phyloP scores from a whole-genome alignment of 1,140 invertebrate species.

The Medauroidea extradentata region DNA sequence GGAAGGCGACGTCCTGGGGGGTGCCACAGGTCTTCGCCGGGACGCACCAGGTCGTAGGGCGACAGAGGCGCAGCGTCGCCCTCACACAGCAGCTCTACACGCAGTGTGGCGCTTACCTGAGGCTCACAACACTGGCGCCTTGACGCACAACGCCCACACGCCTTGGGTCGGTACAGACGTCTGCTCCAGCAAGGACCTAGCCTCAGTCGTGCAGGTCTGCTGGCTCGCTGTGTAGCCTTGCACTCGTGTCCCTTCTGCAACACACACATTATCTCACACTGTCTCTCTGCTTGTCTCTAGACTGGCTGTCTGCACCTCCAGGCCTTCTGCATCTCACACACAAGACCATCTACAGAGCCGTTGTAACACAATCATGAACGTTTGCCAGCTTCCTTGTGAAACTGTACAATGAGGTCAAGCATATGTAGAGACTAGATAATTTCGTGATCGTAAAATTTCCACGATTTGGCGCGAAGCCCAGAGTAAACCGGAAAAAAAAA shows the following conservation, averaged over 20 bases:
- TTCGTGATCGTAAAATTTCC: too few relatives aligned
- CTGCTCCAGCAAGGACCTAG: constrained; percentile 59
- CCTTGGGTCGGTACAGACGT: constrained; percentile 56
- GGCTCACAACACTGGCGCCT: constrained; percentile 53
- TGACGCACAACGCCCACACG: constrained; percentile 54
- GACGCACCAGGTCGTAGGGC: neutral
- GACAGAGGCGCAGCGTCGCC: neutral
- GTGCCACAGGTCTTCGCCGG: constrained; percentile 5
- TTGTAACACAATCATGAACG: too few relatives aligned
- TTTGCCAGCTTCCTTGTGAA: too few relatives aligned
- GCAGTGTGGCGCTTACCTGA: constrained; percentile 52
- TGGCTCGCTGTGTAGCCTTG: constrained; percentile 55
- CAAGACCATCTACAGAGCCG: too few relatives aligned
- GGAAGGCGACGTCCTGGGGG: constrained; percentile 8
- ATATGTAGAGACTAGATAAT: too few relatives aligned
- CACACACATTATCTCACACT: too few relatives aligned
- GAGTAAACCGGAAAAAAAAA: too few relatives aligned
- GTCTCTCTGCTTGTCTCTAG: too few relatives aligned
- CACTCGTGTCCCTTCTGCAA: constrained; percentile 59
- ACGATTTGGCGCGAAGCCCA: too few relatives aligned
- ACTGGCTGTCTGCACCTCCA: too few relatives aligned
- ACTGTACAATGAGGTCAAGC: too few relatives aligned
- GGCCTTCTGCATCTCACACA: too few relatives aligned
- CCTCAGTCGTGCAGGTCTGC: constrained; percentile 47
- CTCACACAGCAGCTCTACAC: constrained; percentile 44